Conservation (phyloP, 2,113 vertebrate genomes). For the Carettochelys insculpta region DNA sequence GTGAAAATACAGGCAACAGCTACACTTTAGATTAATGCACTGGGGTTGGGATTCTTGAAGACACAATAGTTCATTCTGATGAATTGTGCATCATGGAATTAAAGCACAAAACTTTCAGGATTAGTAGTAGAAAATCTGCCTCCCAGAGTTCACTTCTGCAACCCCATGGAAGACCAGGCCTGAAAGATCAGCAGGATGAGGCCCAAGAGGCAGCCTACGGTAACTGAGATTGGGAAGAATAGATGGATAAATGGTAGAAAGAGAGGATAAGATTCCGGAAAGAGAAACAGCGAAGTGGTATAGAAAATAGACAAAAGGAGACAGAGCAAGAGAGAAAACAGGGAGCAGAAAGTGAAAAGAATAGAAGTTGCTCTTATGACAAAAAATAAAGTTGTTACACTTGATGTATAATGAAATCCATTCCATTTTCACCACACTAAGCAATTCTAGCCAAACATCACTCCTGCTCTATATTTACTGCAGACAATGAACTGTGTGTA, state of each 20-base stretch:
- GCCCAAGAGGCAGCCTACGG: background rate
- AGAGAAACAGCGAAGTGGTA: background rate
- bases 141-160: background rate
- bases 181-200: background rate
- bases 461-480: background rate
- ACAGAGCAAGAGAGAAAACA: background rate
- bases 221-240: background rate
- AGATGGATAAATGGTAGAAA: background rate
- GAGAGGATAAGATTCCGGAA: background rate
- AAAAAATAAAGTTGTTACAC: background rate
- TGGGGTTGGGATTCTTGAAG: background rate
- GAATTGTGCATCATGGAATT: background rate
- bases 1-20: background rate
- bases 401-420: background rate
- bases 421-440: background rate
- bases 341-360: background rate
- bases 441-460: background rate
- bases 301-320: background rate
- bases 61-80: background rate
- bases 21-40: background rate
- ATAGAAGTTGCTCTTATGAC: background rate
- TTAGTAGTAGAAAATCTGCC: background rate
- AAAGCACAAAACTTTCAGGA: background rate
- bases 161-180: background rate
- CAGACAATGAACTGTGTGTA: background rate